Percentiles rank a stretch among this genome's conserved stretches.
Conservation (phyloP, 2,888 invertebrate genomes). For the Strigamia transsilvanica region DNA sequence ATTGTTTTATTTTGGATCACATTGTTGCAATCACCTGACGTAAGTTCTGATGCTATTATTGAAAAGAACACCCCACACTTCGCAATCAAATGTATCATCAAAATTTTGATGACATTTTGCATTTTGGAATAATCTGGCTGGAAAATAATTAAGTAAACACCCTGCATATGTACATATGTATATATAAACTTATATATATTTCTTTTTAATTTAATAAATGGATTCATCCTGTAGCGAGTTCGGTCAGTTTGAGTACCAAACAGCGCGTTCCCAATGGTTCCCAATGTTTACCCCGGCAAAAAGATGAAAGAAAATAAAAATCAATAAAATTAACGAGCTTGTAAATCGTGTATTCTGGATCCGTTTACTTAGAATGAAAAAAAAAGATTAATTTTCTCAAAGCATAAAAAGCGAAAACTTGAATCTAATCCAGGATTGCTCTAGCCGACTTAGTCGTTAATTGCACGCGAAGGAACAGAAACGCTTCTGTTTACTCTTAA, state of each 20-base stretch:
- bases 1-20: too few relatives aligned
- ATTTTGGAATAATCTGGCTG: too few relatives aligned
- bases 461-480: conserved; percentile 9
- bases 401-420: neutral
- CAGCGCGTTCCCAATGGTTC: neutral
- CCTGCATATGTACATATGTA: too few relatives aligned
- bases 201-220: conserved; percentile 32
- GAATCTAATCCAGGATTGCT: conserved; percentile 27
- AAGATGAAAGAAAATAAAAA: conserved; percentile 1
- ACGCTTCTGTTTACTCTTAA: conserved; percentile 42
- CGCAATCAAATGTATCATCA: too few relatives aligned
- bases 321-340: neutral
- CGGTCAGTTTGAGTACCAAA: neutral
- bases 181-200: too few relatives aligned
- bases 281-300: neutral
- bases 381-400: neutral
- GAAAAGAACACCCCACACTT: too few relatives aligned
- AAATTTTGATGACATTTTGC: too few relatives aligned
- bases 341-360: neutral
- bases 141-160: too few relatives aligned
- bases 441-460: conserved; percentile 1
- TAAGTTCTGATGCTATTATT: too few relatives aligned
- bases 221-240: neutral
- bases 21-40: too few relatives aligned
- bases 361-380: neutral